phyloP scores from a whole-genome alignment of 1,140 invertebrate species.

The Rhopalosiphum padi region DNA sequence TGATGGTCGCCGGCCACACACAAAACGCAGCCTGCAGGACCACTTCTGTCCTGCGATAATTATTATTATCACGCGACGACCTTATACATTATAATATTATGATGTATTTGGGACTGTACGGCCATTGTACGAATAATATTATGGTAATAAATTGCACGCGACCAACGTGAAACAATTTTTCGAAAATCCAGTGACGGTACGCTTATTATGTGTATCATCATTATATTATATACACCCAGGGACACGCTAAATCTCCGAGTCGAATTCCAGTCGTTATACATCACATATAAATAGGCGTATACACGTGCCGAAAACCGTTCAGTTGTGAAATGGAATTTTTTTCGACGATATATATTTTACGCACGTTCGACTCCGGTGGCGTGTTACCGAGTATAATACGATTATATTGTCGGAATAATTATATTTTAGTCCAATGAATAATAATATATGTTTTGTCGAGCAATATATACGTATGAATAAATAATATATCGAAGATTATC shows the following conservation, averaged over 20 bases:
- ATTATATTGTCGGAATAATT: neutral
- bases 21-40: neutral
- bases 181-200: neutral
- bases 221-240: neutral
- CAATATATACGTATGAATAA: neutral
- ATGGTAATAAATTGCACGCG: neutral
- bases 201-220: neutral
- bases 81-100: neutral
- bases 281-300: neutral
- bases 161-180: neutral
- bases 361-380: neutral
- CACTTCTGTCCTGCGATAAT: neutral
- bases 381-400: slow-evolving; percentile 25
- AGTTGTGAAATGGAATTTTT: slow-evolving; percentile 25
- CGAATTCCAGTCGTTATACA: neutral
- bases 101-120: neutral
- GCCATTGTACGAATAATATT: neutral
- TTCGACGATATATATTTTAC: neutral
- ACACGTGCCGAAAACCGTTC: slow-evolving; percentile 47
- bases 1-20: neutral
- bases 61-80: neutral
- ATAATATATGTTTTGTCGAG: neutral
- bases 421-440: slow-evolving; percentile 11
- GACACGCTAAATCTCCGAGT: slow-evolving; percentile 7
- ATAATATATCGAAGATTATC: neutral